Conservation (phyloP, 2,888 invertebrate genomes). For the Campaea margaritaria region DNA sequence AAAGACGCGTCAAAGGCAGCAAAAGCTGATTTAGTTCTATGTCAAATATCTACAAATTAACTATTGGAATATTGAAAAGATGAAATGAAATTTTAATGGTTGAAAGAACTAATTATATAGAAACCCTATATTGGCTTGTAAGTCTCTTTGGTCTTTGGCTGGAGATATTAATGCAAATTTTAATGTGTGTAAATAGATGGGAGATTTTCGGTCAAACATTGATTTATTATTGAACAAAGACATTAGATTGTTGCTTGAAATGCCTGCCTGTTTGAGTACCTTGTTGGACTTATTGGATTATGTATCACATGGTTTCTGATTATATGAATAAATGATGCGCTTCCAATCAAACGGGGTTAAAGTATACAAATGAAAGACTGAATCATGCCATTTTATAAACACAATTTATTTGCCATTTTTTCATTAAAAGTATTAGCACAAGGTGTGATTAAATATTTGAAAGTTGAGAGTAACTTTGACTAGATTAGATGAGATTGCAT, state of each 20-base stretch:
- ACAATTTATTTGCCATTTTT: constrained; percentile 69
- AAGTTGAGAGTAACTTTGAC: constrained; percentile 69
- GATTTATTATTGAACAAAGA: constrained; percentile 2
- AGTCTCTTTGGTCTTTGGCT: not conserved
- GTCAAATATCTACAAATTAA: no score
- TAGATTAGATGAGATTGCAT: constrained; percentile 67
- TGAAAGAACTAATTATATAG: no score
- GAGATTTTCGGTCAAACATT: constrained; percentile 3
- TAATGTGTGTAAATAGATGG: constrained; percentile 3
- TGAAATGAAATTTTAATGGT: no score
- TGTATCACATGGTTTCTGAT: not conserved
- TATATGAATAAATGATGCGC: constrained; percentile 39
- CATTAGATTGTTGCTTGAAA: not conserved
- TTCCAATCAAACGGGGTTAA: constrained; percentile 49
- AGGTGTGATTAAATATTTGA: constrained; percentile 60
- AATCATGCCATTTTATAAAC: constrained; percentile 73
- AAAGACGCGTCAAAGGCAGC: no score
- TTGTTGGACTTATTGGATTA: not conserved
- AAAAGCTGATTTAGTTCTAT: no score
- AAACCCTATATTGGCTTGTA: not conserved
- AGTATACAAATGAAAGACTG: constrained; percentile 75
- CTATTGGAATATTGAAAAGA: no score
- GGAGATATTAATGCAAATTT: not conserved
- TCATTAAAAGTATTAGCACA: constrained; percentile 66
- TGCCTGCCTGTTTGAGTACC: not conserved